Percentiles rank a stretch among this genome's conserved stretches.
phyloP scores from a whole-genome alignment of 2,797 vertebrate genomes.

The Calcarius lapponicus region DNA sequence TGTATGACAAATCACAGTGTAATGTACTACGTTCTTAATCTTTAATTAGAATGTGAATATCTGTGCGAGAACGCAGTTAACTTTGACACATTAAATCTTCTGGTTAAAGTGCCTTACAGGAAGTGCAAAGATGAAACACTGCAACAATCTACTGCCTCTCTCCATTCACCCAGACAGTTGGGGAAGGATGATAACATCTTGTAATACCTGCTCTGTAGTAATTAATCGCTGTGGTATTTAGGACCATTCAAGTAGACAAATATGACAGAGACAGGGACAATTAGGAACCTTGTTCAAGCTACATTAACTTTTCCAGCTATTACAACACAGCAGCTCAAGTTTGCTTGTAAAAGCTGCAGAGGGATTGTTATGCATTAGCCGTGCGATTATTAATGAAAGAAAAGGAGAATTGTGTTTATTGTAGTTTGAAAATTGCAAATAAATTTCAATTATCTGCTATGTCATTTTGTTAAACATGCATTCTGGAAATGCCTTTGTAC shows the following conservation, averaged over 20 bases:
- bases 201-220: conserved; percentile 92
- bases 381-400: conserved; percentile 90
- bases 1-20: conserved; percentile 90
- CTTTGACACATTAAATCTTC: conserved; percentile 87
- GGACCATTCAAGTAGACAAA: conserved; percentile 96
- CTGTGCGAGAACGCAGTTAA: conserved; percentile 81
- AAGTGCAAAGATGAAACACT: conserved; percentile 84
- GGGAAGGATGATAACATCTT: conserved; percentile 88
- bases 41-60: conserved; percentile 88
- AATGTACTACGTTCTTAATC: conserved; percentile 88
- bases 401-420: conserved; percentile 92
- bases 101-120: conserved; percentile 86
- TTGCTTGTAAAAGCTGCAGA: conserved; percentile 87
- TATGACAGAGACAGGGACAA: conserved; percentile 99
- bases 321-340: conserved; percentile 88
- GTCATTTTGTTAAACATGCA: conserved; percentile 88
- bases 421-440: conserved; percentile 92
- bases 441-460: conserved; percentile 94
- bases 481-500: conserved; percentile 81
- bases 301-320: conserved; percentile 97
- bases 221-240: conserved; percentile 99
- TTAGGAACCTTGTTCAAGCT: conserved; percentile 98
- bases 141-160: conserved; percentile 81
- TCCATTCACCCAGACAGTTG: conserved; percentile 84
- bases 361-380: conserved; percentile 86